These are phyloP conservation scores for Drosophila tripunctata DNA, from an alignment of 2,888 invertebrate species.

Conservation along the genomic window DNA sequence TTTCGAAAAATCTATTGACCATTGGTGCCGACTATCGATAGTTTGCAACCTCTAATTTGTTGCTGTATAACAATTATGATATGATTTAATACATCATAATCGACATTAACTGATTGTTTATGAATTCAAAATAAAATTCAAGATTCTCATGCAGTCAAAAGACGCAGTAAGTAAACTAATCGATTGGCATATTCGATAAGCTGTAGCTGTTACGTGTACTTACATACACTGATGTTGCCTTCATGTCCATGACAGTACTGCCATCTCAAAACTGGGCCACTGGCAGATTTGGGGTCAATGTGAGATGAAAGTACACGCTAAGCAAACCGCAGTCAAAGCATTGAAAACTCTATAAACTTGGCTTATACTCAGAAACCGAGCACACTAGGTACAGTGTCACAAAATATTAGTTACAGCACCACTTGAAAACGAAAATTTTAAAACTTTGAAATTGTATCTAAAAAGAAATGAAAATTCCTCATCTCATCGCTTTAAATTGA, in stretches of 20 bases:
- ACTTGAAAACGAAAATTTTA: too few relatives aligned
- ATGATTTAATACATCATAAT: too few relatives aligned
- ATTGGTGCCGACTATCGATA: too few relatives aligned
- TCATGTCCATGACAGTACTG: constrained; percentile 7
- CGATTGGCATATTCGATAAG: constrained; percentile 4
- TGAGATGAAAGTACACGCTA: constrained; percentile 37
- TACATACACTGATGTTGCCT: constrained; percentile 19
- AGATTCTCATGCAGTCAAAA: background rate
- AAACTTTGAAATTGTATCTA: too few relatives aligned
- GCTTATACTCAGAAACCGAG: background rate
- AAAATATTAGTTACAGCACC: too few relatives aligned
- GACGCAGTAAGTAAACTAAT: background rate
- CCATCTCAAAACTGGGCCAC: constrained; percentile 40
- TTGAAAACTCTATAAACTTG: background rate
- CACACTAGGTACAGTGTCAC: background rate
- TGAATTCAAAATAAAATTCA: background rate
- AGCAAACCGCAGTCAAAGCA: constrained; percentile 9
- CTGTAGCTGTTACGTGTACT: constrained; percentile 51
- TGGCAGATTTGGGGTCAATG: constrained; percentile 49
- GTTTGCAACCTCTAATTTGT: too few relatives aligned
- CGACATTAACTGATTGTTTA: background rate
- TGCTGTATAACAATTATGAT: too few relatives aligned
- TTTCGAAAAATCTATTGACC: too few relatives aligned
- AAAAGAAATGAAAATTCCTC: too few relatives aligned
- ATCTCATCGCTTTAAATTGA: too few relatives aligned